Conservation (phyloP, 2,888 invertebrate genomes). For the Ormyrus labotus region DNA sequence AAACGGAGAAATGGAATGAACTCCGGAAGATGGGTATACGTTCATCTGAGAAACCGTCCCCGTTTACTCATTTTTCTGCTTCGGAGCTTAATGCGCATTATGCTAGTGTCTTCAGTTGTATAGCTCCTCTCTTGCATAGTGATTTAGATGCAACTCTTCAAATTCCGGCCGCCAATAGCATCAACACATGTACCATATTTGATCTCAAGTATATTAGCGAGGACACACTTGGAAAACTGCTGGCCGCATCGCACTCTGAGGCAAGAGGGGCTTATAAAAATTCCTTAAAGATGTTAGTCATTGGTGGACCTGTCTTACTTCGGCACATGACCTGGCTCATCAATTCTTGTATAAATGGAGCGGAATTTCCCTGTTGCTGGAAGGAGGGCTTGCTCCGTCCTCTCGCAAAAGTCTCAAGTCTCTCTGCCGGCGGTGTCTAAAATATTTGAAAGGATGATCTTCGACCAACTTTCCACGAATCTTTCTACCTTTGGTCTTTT, state of each 20-base stretch:
- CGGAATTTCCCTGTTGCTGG: background rate
- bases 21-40: background rate
- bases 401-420: background rate
- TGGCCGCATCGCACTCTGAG: background rate
- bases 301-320: too few relatives aligned
- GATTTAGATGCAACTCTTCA: too few relatives aligned
- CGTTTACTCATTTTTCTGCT: background rate
- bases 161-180: too few relatives aligned
- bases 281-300: background rate
- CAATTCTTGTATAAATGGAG: background rate
- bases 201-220: background rate
- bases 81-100: background rate
- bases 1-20: background rate
- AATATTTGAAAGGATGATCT: conserved; percentile 40
- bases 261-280: background rate
- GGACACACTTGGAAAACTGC: background rate
- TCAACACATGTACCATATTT: background rate
- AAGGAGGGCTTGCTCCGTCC: background rate
- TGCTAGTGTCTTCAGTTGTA: background rate
- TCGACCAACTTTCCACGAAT: conserved; percentile 30
- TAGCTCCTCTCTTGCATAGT: too few relatives aligned
- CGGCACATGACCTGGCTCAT: background rate
- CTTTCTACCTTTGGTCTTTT: conserved; percentile 18
- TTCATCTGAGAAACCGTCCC: background rate
- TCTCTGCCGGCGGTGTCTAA: conserved; percentile 50